phyloP scores from a whole-genome alignment of 2,113 vertebrate species.

The Oostethus manadensis region DNA sequence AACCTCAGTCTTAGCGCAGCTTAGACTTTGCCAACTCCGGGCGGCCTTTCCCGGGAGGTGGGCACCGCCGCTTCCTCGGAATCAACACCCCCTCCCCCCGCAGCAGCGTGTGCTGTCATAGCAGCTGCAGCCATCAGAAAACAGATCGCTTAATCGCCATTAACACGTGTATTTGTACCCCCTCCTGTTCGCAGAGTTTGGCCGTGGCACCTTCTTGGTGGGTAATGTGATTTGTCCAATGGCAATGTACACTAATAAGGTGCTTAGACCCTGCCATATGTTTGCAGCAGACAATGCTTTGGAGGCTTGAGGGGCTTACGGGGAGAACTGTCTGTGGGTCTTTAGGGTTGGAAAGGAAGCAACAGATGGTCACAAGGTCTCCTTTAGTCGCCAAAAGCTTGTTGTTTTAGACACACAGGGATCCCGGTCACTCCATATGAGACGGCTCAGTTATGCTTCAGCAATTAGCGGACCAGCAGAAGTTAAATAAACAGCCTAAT shows the following conservation, averaged over 20 bases:
- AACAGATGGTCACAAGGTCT: constrained; percentile 51
- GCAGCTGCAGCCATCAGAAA: constrained; percentile 50
- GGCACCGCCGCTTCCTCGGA: constrained; percentile 31
- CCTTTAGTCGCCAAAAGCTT: constrained; percentile 29
- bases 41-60: constrained; percentile 49
- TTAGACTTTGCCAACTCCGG: constrained; percentile 33
- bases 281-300: constrained; percentile 55
- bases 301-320: constrained; percentile 55
- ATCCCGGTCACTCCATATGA: constrained; percentile 12
- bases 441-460: constrained; percentile 7
- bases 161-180: constrained; percentile 51
- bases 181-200: constrained; percentile 50
- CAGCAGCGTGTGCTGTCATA: constrained; percentile 1
- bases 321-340: constrained; percentile 45
- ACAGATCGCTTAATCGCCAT: constrained; percentile 51
- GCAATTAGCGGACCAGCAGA: constrained; percentile 9
- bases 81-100: neutral
- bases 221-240: constrained; percentile 64
- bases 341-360: constrained; percentile 16
- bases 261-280: constrained; percentile 71
- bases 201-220: constrained; percentile 48
- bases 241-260: constrained; percentile 69
- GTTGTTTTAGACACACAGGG: constrained; percentile 29
- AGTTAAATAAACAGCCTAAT: constrained; percentile 19
- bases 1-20: constrained; percentile 44